Base-by-base conservation (phyloP, 2,113 vertebrate genomes). In the Oryzias woworae region DNA sequence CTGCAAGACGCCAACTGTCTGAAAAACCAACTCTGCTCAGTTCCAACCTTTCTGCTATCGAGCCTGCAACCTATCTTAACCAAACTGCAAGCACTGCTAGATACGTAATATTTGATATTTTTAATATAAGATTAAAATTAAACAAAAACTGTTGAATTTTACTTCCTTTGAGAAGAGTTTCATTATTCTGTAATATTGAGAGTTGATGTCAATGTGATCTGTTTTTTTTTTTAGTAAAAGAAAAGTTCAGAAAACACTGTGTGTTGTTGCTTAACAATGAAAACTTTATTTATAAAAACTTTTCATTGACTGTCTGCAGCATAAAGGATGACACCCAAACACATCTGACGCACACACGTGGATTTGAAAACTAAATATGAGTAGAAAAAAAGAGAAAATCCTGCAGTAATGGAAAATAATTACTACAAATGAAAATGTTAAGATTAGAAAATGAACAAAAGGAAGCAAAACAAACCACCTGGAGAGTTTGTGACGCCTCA, bases 41-140 rank as follows among this genome's bases (percentile, higher is more conserved):
- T 84, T 71, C 74, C 82, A 75, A 82, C 78, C 68, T 87, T 83
- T 88, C 85, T 87, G 85, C 84, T 89, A 67, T 86, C 78, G 74
- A 88, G 85, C 85, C 90, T 83, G 87, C 69, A 59, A 88, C 85
- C 82, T 88, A 87, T 90, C 79, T 78, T 85, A 59, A 86, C 77
- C 36, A 83, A 85, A 77, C 84, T 81, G 75, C 84, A 89, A 89
- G 82, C 90, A 92, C 88, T 89, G 88, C 90, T 91, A 83, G 81
- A 92, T 86, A 77, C 88, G 81, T 87, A 89, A 75, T 84, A 89
- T 89, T 91, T 92, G 87, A 89, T 92, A 91, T 92, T 92, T 90
- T 93, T 92, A 91, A 91, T 90, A 91, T 90, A 91, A 90, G 81
- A 89, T 86, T 81, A 77, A 87, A 90, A 88, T 69, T 51, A 80